A percentile compares a stretch with the other conserved stretches of the same genome.
phyloP scores from a whole-genome alignment of 2,888 invertebrate genomes.

The Pandemis cinnamomeana region DNA sequence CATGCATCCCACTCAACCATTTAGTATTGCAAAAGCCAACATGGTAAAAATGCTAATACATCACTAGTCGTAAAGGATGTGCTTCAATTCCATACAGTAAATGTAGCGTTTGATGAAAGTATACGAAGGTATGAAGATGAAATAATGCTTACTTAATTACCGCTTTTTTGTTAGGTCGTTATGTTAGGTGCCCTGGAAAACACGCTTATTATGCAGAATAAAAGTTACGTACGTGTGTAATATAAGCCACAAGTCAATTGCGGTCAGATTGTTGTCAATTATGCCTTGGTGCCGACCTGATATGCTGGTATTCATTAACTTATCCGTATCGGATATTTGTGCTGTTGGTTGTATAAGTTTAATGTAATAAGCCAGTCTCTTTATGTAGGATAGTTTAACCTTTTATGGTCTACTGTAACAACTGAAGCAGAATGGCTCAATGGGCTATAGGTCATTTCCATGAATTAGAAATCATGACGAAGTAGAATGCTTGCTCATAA shows the following conservation, averaged over 20 bases:
- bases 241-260: constrained; percentile 32
- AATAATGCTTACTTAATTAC: not conserved
- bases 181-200: not conserved
- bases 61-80: constrained; percentile 19
- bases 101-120: not conserved
- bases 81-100: constrained; percentile 1
- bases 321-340: constrained; percentile 32
- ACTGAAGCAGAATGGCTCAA: constrained; percentile 28
- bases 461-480: constrained; percentile 61
- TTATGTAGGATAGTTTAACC: constrained; percentile 6
- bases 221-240: constrained; percentile 26
- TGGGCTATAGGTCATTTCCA: constrained; percentile 45
- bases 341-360: constrained; percentile 33
- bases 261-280: constrained; percentile 36
- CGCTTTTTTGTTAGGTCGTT: not conserved
- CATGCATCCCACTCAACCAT: constrained; percentile 66
- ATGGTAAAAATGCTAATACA: constrained; percentile 41
- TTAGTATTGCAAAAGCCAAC: constrained; percentile 51
- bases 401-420: constrained; percentile 15
- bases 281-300: constrained; percentile 20
- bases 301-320: constrained; percentile 15
- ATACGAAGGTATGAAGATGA: not conserved
- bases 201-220: constrained; percentile 8
- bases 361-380: constrained; percentile 18
- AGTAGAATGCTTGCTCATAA: constrained; percentile 44